These are phyloP conservation scores for Conops quadrifasciatus DNA, from an alignment of 2,888 invertebrate genomes.

Conservation along the genomic window DNA sequence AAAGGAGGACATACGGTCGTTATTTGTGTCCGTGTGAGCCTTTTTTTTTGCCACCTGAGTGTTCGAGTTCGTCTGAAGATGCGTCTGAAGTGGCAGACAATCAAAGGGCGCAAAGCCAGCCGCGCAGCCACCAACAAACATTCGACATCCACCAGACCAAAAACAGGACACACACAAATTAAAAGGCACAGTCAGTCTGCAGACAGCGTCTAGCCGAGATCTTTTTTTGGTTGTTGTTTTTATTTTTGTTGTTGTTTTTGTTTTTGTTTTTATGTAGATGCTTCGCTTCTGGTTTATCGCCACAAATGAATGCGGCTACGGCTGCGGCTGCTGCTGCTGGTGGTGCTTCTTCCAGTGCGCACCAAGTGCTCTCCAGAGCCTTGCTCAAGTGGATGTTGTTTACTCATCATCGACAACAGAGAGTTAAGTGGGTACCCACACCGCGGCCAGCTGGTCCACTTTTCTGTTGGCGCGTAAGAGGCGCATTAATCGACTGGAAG, in stretches of 20 bases:
- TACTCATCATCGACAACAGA: constrained; percentile 27
- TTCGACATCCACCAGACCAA: constrained; percentile 33
- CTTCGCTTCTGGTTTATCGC: too few relatives aligned
- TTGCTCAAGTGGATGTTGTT: constrained; percentile 24
- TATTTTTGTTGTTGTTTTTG: constrained; percentile 4
- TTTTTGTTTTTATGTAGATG: too few relatives aligned
- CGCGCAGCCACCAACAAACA: neutral
- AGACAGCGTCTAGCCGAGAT: constrained; percentile 31
- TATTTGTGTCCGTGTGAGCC: neutral
- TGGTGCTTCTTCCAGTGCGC: neutral
- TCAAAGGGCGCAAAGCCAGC: constrained; percentile 26
- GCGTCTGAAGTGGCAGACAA: constrained; percentile 29
- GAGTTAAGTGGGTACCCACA: constrained; percentile 10
- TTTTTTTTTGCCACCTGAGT: neutral
- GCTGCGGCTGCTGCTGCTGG: too few relatives aligned
- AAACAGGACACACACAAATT: constrained; percentile 22
- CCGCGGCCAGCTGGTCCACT: constrained; percentile 10
- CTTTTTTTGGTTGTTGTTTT: neutral
- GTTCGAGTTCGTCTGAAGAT: constrained; percentile 30
- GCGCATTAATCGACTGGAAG: constrained; percentile 10
- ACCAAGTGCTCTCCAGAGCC: constrained; percentile 19
- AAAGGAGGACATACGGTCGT: constrained; percentile 30
- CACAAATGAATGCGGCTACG: too few relatives aligned
- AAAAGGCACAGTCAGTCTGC: constrained; percentile 18
- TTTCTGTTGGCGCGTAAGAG: neutral